Conservation (phyloP, 2,113 vertebrate genomes). For the Grallaria varia region DNA sequence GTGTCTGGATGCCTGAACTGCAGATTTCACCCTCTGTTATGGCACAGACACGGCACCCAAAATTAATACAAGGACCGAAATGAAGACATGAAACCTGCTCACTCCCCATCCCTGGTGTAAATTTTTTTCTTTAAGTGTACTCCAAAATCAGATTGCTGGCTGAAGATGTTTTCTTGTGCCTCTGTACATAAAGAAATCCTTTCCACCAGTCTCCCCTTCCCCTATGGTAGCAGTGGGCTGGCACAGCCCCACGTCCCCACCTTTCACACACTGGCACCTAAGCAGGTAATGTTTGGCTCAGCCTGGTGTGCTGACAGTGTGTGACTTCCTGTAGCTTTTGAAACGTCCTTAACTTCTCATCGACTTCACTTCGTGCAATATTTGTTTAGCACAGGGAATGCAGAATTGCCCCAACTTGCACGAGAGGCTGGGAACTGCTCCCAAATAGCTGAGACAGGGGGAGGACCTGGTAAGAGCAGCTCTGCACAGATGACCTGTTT, state of each 20-base stretch:
- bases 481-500: not conserved
- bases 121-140: not conserved
- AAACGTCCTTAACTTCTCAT: not conserved
- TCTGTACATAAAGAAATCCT: not conserved
- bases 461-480: not conserved
- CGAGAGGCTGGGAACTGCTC: not conserved
- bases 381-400: not conserved
- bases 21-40: not conserved
- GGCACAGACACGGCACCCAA: not conserved
- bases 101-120: not conserved
- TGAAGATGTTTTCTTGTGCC: not conserved
- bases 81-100: not conserved
- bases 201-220: not conserved
- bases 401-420: slow-evolving; percentile 20
- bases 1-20: not conserved
- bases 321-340: not conserved
- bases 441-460: not conserved
- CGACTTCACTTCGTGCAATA: not conserved
- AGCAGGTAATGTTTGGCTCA: not conserved
- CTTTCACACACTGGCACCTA: not conserved
- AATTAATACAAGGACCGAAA: not conserved
- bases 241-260: not conserved
- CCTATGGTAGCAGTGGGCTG: not conserved
- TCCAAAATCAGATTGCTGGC: not conserved
- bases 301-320: not conserved